Conservation (phyloP, 2,113 vertebrate genomes). For the human region DNA sequence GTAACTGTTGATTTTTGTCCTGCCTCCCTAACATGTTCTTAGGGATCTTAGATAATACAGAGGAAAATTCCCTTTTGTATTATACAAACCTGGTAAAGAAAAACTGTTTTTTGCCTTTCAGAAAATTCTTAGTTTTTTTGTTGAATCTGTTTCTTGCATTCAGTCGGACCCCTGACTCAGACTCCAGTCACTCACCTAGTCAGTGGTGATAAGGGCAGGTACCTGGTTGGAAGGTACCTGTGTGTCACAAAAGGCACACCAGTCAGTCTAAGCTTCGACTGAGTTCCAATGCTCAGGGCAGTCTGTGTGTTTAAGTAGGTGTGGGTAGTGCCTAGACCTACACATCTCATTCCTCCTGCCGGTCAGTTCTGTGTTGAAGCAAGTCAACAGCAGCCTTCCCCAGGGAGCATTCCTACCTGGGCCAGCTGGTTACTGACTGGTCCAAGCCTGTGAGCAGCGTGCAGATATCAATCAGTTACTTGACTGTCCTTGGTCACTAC, state of each 20-base stretch:
- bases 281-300: too few species aligned
- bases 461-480: too few species aligned
- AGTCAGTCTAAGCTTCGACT: too few species aligned
- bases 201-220: background rate
- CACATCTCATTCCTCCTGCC: rapidly evolving
- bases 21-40: background rate
- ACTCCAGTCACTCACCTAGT: background rate
- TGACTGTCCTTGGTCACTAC: rapidly evolving
- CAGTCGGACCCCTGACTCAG: background rate
- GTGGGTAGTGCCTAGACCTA: rapidly evolving
- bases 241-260: background rate
- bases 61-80: background rate
- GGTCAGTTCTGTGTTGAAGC: too few species aligned
- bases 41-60: background rate
- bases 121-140: background rate
- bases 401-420: background rate
- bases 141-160: background rate
- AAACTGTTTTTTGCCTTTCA: background rate
- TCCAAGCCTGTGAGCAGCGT: background rate
- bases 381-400: too few species aligned
- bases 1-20: background rate
- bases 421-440: background rate
- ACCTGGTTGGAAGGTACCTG: background rate
- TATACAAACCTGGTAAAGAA: background rate
- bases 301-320: rapidly evolving